Base-by-base conservation (phyloP, 2,113 vertebrate species). In the Paedocypris sp. region DNA sequence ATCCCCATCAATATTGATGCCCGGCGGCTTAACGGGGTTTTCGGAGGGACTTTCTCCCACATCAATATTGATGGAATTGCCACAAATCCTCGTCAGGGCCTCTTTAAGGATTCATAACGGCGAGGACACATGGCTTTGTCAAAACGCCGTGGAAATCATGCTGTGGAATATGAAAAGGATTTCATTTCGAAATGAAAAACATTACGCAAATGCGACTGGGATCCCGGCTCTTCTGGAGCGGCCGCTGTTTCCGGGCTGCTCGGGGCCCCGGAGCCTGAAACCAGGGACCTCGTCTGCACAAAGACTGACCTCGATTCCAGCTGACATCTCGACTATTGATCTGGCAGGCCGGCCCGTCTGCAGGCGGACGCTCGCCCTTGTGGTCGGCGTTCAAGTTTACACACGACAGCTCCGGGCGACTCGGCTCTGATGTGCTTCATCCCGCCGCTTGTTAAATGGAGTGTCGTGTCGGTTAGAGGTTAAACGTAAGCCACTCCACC, bases 61-160 rank as follows among this genome's bases (percentile, higher is more conserved):
- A 82, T 86, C 76, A 85, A 84, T 86, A 87, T 87, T 87, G 78
- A 87, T 85, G 77, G 63, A 75, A 73, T 81, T 82, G 76, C 78
- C 73, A 74, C 72, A 82, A 76, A 79, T 82, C 72, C 64, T 62
- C 78, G 75, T 74, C 67, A 9, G 66, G 43, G 67, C 66, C 74
- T 80, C 68, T 83, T 84, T 80, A 85, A 81, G 75, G 68, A 81
- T 85, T 85, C 80, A 83, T 83, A 78, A 69, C 72, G 64, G 65
- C 68, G 38, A 68, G 69, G 47, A 38, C 33, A 32, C 22, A 59
- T 58, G 10, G 58, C 67, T 53, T 26, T 58, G 39, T 60, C 23
- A 52, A 71, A 54, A 66, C 31, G 54, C 62, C 25, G 36, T 70
- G 64, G 53, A 62, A 31, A 64, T 76, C 59, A 23, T 41, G 39